Conservation (phyloP, 2,888 invertebrate species). For the Tiliacea aurago region DNA sequence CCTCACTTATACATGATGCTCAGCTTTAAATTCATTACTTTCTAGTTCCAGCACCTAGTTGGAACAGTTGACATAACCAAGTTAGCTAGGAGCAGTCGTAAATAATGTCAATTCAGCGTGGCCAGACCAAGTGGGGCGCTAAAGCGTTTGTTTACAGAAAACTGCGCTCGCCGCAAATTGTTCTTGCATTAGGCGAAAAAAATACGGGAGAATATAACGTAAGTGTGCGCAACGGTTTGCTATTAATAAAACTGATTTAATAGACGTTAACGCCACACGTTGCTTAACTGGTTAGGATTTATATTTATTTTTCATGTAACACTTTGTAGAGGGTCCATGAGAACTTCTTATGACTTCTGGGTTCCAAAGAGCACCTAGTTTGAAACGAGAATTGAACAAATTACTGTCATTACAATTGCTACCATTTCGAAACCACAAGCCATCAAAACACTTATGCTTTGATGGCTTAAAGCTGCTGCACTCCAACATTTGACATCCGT, state of each 20-base stretch:
- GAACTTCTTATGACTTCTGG: background rate
- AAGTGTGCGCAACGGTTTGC: background rate
- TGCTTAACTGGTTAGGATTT: background rate
- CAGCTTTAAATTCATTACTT: conserved; percentile 3
- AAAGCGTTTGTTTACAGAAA: conserved; percentile 63
- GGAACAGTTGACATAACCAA: conserved; percentile 29
- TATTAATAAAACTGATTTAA: background rate
- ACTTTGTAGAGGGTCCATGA: background rate
- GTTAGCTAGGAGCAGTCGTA: conserved; percentile 44
- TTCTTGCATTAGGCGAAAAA: conserved; percentile 54
- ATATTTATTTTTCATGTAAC: too few relatives aligned
- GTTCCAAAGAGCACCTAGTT: background rate
- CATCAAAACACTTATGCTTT: too few relatives aligned
- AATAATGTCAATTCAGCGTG: conserved; percentile 56
- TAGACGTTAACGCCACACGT: too few relatives aligned
- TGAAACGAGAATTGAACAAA: background rate
- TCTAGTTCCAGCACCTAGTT: background rate
- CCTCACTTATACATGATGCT: too few relatives aligned
- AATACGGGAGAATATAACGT: conserved; percentile 18
- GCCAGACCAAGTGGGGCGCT: conserved; percentile 49
- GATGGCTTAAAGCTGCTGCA: too few relatives aligned
- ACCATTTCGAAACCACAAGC: background rate
- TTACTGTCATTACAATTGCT: background rate
- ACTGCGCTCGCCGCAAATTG: conserved; percentile 62
- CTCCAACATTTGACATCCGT: background rate